Conservation (phyloP, 1,140 invertebrate genomes). For the Rhopalosiphum padi region DNA sequence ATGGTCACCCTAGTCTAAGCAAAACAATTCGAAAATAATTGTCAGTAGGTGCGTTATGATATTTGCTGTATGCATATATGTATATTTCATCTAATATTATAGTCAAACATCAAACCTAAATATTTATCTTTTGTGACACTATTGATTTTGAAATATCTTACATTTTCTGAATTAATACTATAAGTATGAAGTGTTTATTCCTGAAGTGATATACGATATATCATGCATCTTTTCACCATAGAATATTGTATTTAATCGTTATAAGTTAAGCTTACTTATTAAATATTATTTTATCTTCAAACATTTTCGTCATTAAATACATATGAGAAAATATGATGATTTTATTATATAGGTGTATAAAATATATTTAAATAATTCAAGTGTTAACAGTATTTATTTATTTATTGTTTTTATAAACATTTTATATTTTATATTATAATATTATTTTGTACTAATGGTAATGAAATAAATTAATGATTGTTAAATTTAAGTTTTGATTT, state of each 20-base stretch:
- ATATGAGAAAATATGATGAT: neutral
- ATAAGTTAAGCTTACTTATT: neutral
- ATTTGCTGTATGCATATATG: too few species aligned
- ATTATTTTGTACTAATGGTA: neutral
- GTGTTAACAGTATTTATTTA: too few species aligned
- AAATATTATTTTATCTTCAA: neutral
- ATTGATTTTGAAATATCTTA: neutral
- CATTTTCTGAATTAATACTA: too few species aligned
- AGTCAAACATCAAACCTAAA: neutral
- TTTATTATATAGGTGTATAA: neutral
- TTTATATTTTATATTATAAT: neutral
- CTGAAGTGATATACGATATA: neutral
- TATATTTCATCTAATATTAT: neutral
- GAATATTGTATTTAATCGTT: neutral
- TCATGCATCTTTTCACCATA: neutral
- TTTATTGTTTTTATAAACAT: too few species aligned
- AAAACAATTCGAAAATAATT: too few species aligned
- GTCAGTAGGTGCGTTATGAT: too few species aligned
- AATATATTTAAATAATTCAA: neutral
- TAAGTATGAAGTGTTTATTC: neutral
- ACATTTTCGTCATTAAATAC: neutral
- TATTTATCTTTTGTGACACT: neutral
- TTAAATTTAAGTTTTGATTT: neutral
- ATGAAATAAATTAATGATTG: neutral
- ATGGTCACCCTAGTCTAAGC: too few species aligned